Percentiles rank a stretch among this genome's conserved stretches.
Evolutionary conservation across 2,113 vertebrate genomes (phyloP).

Genomic region (Noctilio leporinus): DNA sequence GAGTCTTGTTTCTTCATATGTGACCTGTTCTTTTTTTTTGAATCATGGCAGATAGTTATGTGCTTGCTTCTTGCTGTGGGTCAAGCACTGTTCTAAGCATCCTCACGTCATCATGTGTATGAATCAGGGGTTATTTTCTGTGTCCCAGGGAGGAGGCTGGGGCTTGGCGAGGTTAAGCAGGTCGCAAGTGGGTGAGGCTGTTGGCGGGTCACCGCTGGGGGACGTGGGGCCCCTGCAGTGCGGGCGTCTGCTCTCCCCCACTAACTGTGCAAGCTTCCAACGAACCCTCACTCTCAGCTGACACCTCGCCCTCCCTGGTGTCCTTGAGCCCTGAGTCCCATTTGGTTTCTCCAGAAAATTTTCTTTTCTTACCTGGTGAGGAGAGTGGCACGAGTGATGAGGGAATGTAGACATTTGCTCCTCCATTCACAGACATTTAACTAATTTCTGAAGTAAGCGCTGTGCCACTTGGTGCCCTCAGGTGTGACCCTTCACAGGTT

Average conservation of each 20-base stretch:
- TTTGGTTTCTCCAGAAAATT: not conserved
- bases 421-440: not conserved
- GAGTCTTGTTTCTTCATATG: not conserved
- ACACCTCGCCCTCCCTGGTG: not conserved
- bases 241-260: not conserved
- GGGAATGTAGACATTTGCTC: not conserved
- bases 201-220: not conserved
- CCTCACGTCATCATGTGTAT: not conserved
- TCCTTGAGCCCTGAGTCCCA: not conserved
- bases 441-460: not conserved
- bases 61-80: not conserved
- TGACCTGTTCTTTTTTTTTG: not conserved
- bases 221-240: not conserved
- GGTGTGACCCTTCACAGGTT: not conserved
- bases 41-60: not conserved
- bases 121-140: not conserved
- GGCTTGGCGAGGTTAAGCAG: not conserved
- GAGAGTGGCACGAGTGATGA: not conserved
- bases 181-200: not conserved
- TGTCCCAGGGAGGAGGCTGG: not conserved
- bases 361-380: not conserved
- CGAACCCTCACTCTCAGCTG: not conserved
- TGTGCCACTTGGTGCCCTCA: not conserved
- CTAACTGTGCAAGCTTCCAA: not conserved
- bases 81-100: not conserved